Evolutionary conservation across 2,888 invertebrate species (phyloP).

Genomic region (Lacanobia oleracea): DNA sequence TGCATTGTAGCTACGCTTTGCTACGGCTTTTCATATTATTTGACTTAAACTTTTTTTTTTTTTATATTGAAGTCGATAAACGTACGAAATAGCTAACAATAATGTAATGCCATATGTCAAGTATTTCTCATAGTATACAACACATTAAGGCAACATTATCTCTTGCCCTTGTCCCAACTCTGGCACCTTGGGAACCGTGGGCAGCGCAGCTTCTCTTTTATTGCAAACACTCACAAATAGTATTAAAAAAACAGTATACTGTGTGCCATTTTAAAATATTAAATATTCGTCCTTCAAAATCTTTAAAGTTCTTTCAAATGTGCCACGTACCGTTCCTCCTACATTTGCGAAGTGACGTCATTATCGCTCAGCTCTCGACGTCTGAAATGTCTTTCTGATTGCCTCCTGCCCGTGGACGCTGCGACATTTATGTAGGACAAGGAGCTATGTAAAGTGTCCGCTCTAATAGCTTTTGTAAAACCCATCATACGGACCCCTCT

Average conservation of each 20-base stretch:
- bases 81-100: no score
- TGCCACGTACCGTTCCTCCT: conserved; percentile 19
- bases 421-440: conserved; percentile 69
- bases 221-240: no score
- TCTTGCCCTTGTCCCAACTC: not conserved
- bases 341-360: conserved; percentile 55
- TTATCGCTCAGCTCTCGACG: conserved; percentile 52
- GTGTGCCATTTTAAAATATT: no score
- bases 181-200: no score
- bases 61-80: not conserved
- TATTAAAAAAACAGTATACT: no score
- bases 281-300: conserved; percentile 3
- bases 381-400: conserved; percentile 76
- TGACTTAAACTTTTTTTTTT: not conserved
- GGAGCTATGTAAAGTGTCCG: conserved; percentile 64
- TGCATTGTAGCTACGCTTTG: not conserved
- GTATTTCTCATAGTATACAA: not conserved
- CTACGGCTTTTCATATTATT: not conserved
- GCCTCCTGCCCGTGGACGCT: conserved; percentile 64
- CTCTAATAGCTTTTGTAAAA: conserved; percentile 67
- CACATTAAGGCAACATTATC: not conserved
- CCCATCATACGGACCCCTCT: conserved; percentile 62
- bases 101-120: not conserved
- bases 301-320: conserved; percentile 42
- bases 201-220: not conserved